Conservation (phyloP, 2,113 vertebrate species). For the Thermophis baileyi region DNA sequence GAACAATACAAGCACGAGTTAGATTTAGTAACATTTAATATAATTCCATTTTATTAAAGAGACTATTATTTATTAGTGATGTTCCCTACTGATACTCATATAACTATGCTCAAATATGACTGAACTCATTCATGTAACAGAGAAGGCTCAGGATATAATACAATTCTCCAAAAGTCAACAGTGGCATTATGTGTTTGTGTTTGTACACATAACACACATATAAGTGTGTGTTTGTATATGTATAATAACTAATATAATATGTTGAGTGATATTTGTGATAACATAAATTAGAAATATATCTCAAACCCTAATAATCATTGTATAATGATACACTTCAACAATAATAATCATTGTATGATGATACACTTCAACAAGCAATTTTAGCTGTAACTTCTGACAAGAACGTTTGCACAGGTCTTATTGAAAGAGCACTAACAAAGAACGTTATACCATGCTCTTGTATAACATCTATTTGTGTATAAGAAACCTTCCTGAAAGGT, state of each 20-base stretch:
- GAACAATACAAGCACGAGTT: background rate
- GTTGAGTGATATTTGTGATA: background rate
- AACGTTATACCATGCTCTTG: background rate
- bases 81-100: background rate
- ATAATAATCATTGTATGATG: no score
- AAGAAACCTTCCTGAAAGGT: background rate
- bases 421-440: background rate
- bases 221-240: background rate
- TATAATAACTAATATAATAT: background rate
- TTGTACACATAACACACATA: background rate
- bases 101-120: background rate
- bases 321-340: background rate
- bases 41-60: background rate
- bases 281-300: background rate
- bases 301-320: background rate
- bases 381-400: background rate
- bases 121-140: background rate
- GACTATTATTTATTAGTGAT: background rate
- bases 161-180: background rate
- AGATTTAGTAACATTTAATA: background rate
- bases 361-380: background rate
- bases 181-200: background rate
- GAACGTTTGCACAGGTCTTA: background rate
- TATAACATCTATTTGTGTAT: background rate
- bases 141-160: background rate